Percentiles rank a stretch among this genome's conserved stretches.
phyloP scores from a whole-genome alignment of 1,140 invertebrate genomes.

The Pachypsylla venusta region DNA sequence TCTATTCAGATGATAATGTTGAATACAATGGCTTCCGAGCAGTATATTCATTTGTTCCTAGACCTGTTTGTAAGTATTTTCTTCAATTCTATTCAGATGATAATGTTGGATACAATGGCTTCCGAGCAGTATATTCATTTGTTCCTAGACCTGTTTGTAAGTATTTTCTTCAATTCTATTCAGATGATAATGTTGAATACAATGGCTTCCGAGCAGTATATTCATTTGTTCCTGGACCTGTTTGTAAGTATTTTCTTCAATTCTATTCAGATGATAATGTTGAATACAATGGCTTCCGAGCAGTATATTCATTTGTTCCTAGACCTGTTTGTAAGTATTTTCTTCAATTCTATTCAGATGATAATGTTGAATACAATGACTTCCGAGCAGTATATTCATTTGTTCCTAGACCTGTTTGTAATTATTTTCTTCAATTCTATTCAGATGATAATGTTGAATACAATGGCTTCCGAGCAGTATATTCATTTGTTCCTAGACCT shows the following conservation, averaged over 20 bases:
- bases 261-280: constrained; percentile 76
- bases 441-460: constrained; percentile 75
- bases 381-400: constrained; percentile 63
- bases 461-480: constrained; percentile 64
- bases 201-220: constrained; percentile 67
- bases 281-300: constrained; percentile 65
- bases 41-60: constrained; percentile 48
- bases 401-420: constrained; percentile 39
- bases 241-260: constrained; percentile 31
- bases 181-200: constrained; percentile 71
- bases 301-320: constrained; percentile 50
- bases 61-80: constrained; percentile 34
- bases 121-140: constrained; percentile 58
- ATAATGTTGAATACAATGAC: constrained; percentile 64
- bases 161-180: constrained; percentile 47
- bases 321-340: constrained; percentile 35
- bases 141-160: constrained; percentile 39
- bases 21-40: constrained; percentile 69
- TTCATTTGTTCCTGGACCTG: constrained; percentile 41
- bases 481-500: constrained; percentile 43
- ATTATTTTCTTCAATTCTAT: constrained; percentile 44
- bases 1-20: constrained; percentile 70
- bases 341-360: constrained; percentile 69
- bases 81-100: constrained; percentile 61
- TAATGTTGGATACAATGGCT: constrained; percentile 66